A percentile compares a stretch with the other conserved stretches of the same genome.
These are phyloP conservation scores for Tachysurus vachellii DNA, from an alignment of 2,113 vertebrate genomes.

Conservation along the genomic window DNA sequence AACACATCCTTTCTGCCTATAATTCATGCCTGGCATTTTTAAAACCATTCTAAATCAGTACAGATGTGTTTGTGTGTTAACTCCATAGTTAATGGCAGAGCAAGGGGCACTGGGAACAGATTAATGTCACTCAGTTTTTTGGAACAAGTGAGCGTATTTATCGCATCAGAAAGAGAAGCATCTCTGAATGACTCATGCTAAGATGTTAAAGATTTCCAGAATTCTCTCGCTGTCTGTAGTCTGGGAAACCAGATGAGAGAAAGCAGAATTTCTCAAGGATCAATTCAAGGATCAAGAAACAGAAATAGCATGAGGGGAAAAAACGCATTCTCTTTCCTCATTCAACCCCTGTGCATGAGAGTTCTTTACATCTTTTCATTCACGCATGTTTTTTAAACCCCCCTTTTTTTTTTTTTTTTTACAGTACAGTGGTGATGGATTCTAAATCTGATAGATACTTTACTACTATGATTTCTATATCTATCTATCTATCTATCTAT, in stretches of 20 bases:
- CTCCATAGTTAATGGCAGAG: not conserved
- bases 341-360: not conserved
- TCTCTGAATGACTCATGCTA: constrained; percentile 43
- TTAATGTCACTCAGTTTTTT: not conserved
- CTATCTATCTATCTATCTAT: too few species aligned
- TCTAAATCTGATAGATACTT: too few species aligned
- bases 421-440: too few species aligned
- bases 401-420: not conserved
- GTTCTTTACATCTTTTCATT: not conserved
- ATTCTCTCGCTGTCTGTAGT: constrained; percentile 35
- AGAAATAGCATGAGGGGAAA: constrained; percentile 4
- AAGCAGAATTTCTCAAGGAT: constrained; percentile 27
- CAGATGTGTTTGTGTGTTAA: not conserved
- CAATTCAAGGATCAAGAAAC: constrained; percentile 40
- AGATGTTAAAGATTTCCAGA: constrained; percentile 57
- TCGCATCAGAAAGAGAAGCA: constrained; percentile 28
- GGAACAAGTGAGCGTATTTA: constrained; percentile 64
- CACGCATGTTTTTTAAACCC: not conserved
- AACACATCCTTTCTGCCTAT: not conserved
- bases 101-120: not conserved
- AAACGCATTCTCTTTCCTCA: constrained; percentile 15
- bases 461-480: too few species aligned
- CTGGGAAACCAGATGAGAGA: not conserved
- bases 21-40: not conserved
- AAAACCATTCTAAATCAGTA: not conserved